Base-by-base conservation (phyloP, 2,113 vertebrate genomes). In the Xenopus borealis region DNA sequence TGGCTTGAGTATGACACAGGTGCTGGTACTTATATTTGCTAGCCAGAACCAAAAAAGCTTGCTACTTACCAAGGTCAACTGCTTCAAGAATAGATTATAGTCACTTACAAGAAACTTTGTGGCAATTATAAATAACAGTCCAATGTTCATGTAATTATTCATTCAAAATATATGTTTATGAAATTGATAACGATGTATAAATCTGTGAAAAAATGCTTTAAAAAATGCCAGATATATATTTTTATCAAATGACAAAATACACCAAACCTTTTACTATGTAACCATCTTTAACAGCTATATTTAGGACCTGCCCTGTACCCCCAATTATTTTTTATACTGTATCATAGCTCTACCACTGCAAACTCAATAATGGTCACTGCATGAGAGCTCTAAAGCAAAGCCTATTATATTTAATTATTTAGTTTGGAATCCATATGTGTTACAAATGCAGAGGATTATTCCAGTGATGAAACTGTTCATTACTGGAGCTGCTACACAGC, bases 61-160 rank as follows among this genome's bases (percentile, higher is more conserved):
- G 59, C 67, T 77, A 68, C 74, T 77, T 70, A 70, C 63, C 74
- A 77, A 77, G 74, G 74, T 77, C 74, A 77, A 69, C 63, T 77
- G 74, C 59, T 69, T 77, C 19, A 62, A 64, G 33, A 62, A 75
- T 69, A 64, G 30, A 77, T 77, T 64, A 77, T 70, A 70, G 66
- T 57, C 61, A 50, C 46, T 77, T 53, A 59, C 59, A 64, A 67
- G 59, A 46, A 55, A 70, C 74, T 62, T n/a, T 69, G 59, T 45
- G 47, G 67, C 20, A 61, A 62, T 70, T 69, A 62, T 63, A 64
- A 45, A 77, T 77, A 77, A 63, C 63, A 70, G 66, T 19, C 13
- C 57, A 77, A 27, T 64, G 40, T 23, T 77, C 23, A 76, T 18
- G 74, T 57, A 69, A 77, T 77, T 63, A 77, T 62, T 77, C 61